Evolutionary conservation across 2,888 invertebrate genomes (phyloP), one percentile per base, ranked within the genome.

Genomic region (Fabriciana adippe): DNA sequence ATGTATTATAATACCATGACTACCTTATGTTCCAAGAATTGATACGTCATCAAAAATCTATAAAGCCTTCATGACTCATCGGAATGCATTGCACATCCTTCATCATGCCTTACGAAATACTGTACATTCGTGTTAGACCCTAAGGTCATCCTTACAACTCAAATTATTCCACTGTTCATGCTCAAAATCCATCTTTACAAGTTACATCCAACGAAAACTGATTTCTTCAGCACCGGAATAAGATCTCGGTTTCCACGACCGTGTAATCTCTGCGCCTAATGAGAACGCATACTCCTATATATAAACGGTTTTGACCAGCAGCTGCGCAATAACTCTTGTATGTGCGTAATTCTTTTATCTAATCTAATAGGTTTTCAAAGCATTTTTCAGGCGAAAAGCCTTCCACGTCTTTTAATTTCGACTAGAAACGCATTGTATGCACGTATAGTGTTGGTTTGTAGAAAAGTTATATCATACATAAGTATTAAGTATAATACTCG

Each of bases 261-360:
- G 57, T 41, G 53, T 35, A 21, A 57, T 18, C 31, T 59, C 51
- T 16, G 59, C 54, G 60, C 56, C 63, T 69, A 74, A 69, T 66
- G 64, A 72, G 72, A 70, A 50, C 71, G 64, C 64, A 67, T 66
- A 68, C 59, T 69, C 63, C 65, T 66, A 72, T 68, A 61, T 72
- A 71, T 75, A 74, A 74, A 77, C 74, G 72, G 73, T 70, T 75
- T 66, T 71, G 74, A 75, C 66, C 72, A 67, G 73, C 69, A 72
- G 73, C 73, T 76, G 76, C 75, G 76, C 76, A 78, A 71, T 74
- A 74, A 70, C 72, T 74, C 69, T 73, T 72, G 61, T 69, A 72
- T 74, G 71, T 71, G 72, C 72, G 74, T 74, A 72, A 73, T 72
- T 73, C 72, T 72, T 73, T 70, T 74, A 74, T 74, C 72, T 75